Conservation (phyloP, 2,888 invertebrate species). For the Shargacucullia verbasci region DNA sequence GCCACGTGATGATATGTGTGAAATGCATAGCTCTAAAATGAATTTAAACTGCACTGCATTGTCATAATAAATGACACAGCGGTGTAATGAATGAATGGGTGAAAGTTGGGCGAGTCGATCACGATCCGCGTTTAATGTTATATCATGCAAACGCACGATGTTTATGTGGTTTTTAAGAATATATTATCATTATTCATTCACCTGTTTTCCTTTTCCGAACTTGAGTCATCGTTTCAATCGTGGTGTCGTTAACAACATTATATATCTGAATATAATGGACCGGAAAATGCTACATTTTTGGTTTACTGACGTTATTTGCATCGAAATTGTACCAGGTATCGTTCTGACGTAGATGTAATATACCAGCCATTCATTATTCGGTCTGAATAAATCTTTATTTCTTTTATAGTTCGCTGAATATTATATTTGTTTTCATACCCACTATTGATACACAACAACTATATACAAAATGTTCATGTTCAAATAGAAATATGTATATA, state of each 20-base stretch:
- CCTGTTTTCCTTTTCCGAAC: slow-evolving; percentile 38
- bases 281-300: slow-evolving; percentile 35
- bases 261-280: slow-evolving; percentile 36
- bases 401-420: too few relatives aligned
- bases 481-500: too few relatives aligned
- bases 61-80: slow-evolving; percentile 36
- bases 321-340: neutral
- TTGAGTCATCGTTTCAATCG: slow-evolving; percentile 48
- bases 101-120: slow-evolving; percentile 79
- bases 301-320: slow-evolving; percentile 12
- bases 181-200: slow-evolving; percentile 55
- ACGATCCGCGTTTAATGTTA: slow-evolving; percentile 69
- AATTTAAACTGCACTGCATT: slow-evolving; percentile 38
- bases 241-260: slow-evolving; percentile 6
- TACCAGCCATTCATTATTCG: too few relatives aligned
- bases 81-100: slow-evolving; percentile 67
- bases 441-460: too few relatives aligned
- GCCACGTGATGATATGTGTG: slow-evolving; percentile 35
- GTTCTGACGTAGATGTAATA: too few relatives aligned
- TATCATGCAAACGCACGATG: slow-evolving; percentile 61
- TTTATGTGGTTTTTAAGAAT: slow-evolving; percentile 61
- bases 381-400: too few relatives aligned
- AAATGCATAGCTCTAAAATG: slow-evolving; percentile 28
- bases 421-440: too few relatives aligned
- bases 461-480: too few relatives aligned